phyloP scores from a whole-genome alignment of 2,797 vertebrate species.

The Microtus obscurus region DNA sequence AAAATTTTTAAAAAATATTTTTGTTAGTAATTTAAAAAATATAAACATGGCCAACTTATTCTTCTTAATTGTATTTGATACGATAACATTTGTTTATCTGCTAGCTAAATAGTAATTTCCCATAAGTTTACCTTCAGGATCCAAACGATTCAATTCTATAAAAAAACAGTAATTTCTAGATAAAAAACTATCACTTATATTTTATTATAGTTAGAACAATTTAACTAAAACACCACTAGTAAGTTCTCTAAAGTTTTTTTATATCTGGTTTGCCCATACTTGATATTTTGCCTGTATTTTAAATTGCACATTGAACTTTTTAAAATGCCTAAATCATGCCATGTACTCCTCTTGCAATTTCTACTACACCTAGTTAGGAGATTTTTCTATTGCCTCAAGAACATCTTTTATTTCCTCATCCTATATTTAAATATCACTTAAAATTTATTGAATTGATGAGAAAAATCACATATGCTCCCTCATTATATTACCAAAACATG shows the following conservation, averaged over 20 bases:
- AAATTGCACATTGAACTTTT: slow-evolving; percentile 28
- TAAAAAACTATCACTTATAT: neutral
- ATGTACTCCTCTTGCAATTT: neutral
- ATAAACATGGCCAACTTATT: slow-evolving; percentile 32
- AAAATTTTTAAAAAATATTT: slow-evolving; percentile 27
- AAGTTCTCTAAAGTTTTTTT: neutral
- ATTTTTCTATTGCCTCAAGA: slow-evolving; percentile 52
- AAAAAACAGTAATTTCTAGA: slow-evolving; percentile 8
- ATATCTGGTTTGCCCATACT: neutral
- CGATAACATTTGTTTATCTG: slow-evolving; percentile 28
- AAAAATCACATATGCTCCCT: neutral
- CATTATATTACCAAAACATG: neutral
- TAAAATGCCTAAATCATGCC: neutral
- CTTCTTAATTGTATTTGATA: slow-evolving; percentile 60
- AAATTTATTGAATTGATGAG: slow-evolving; percentile 10
- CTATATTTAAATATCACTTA: neutral
- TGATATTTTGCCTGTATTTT: neutral
- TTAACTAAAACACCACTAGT: neutral
- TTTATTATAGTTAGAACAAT: slow-evolving; percentile 15
- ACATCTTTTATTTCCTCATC: slow-evolving; percentile 1
- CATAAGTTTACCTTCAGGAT: slow-evolving; percentile 43
- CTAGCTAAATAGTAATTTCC: slow-evolving; percentile 34
- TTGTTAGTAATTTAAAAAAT: slow-evolving; percentile 32
- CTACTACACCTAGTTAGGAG: neutral
- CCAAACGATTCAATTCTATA: slow-evolving; percentile 20